Percentiles rank a stretch among this genome's conserved stretches.
These are phyloP conservation scores for Pelosia muscerda DNA, from an alignment of 2,888 invertebrate genomes.

Conservation along the genomic window DNA sequence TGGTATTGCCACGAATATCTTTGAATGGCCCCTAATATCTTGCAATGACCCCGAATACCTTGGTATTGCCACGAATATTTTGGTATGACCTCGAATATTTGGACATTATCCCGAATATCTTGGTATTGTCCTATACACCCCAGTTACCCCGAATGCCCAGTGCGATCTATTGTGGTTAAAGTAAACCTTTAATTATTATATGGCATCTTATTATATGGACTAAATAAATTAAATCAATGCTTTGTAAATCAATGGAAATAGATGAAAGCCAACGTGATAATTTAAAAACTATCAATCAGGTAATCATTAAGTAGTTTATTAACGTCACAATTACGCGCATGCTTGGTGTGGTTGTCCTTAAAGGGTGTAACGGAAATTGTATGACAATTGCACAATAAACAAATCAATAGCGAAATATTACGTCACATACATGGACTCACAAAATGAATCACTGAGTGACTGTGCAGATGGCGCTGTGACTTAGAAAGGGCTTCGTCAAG, in stretches of 20 bases:
- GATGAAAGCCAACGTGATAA: background rate
- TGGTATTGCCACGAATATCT: no score
- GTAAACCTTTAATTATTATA: no score
- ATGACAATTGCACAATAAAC: background rate
- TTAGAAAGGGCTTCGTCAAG: slow-evolving; percentile 1
- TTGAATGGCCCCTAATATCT: no score
- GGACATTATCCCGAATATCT: no score
- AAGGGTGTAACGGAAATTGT: background rate
- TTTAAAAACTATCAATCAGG: background rate
- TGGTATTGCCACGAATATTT: no score
- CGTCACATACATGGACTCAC: background rate
- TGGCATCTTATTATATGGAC: no score
- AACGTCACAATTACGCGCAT: background rate
- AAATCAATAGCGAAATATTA: background rate
- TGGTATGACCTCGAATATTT: no score
- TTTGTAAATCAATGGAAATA: background rate
- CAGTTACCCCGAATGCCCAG: no score
- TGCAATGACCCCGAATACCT: no score
- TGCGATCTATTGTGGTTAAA: no score
- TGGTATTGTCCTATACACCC: no score
- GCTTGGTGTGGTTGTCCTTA: background rate
- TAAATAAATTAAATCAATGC: background rate
- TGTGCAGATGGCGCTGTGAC: background rate
- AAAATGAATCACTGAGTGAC: background rate
- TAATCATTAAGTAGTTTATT: background rate